Evolutionary conservation across 1,140 invertebrate species (phyloP), one percentile per base, ranked within the genome.

Genomic region (Macrobrachium rosenbergii): DNA sequence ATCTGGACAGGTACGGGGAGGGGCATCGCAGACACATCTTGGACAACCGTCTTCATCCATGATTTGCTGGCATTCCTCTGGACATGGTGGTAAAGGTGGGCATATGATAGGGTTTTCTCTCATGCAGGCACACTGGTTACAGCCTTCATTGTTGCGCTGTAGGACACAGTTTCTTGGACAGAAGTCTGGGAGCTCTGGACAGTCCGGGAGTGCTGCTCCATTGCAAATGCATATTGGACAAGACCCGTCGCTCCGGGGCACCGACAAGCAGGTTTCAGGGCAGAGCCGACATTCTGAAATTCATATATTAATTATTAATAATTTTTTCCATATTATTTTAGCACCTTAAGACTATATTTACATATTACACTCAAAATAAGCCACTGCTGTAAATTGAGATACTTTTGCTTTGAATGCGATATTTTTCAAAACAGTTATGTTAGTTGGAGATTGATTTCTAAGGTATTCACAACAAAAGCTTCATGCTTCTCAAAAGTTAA

Each of bases 211-310:
- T 2, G 75, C 83, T 63, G 69, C 75, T 17, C 83, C 62, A 19
- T 23, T 76, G 59, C 83, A 85, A 28, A 85, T 63, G 28, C 83
- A 85, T 43, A 85, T 52, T 62, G 73, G 59, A n/a, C 83, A 85
- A 62, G 83, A 67, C 5, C 76, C 83, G 64, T 85, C 75, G n/a
- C 73, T n/a, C 45, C 83, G 60, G 28, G 83, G 75, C 62, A 85
- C 45, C 1, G n/a, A 21, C 19, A 78, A 37, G 45, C 83, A 85
- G 10, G 75, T 59, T 2, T 45, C 11, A 16, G 52, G 75, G 52
- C 83, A 85, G 62, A 78, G 14, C 14, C 83, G 83, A 58, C 83
- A 85, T 12, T 63, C 83, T 82, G 81, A 52, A 52, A 52, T 10
- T 10, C 2, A 37, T 37, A 52, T 8, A 12, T 52, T 52, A 52